These are phyloP conservation scores for Heliconius hermathena DNA, from an alignment of 1,140 invertebrate species.

Conservation along the genomic window DNA sequence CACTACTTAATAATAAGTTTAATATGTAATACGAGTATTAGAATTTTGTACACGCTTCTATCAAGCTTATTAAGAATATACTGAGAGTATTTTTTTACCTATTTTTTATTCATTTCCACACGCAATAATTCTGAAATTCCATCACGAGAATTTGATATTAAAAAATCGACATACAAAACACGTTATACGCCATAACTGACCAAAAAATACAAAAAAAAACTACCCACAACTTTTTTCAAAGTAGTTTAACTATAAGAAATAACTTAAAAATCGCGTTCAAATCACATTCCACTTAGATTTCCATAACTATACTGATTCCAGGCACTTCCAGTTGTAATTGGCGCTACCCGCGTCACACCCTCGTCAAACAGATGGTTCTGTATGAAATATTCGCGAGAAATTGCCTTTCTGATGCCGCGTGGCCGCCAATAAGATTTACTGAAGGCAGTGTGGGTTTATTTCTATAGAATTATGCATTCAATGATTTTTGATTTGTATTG, in stretches of 20 bases:
- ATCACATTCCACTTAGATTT: constrained; percentile 25
- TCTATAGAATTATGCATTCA: background rate
- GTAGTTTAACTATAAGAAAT: background rate
- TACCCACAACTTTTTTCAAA: background rate
- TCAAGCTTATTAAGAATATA: too few species aligned
- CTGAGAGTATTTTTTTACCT: too few species aligned
- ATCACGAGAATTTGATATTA: too few species aligned
- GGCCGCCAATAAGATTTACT: constrained; percentile 27
- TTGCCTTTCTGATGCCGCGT: constrained; percentile 39
- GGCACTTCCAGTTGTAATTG: constrained; percentile 45
- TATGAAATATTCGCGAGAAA: constrained; percentile 40
- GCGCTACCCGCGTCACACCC: constrained; percentile 45
- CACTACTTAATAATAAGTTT: too few species aligned
- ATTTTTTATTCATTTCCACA: too few species aligned
- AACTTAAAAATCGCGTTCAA: background rate
- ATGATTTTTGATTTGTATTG: background rate
- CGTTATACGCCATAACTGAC: too few species aligned
- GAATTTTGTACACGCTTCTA: too few species aligned
- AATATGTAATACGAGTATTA: too few species aligned
- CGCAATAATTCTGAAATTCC: too few species aligned
- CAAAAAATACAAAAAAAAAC: too few species aligned
- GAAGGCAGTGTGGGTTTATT: background rate
- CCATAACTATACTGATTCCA: constrained; percentile 34
- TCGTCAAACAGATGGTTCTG: constrained; percentile 41
- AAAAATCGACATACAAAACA: too few species aligned